Percentiles rank a stretch among this genome's conserved stretches.
Evolutionary conservation across 2,888 invertebrate species (phyloP).

Genomic region (Hirtodrosophila alboralis): DNA sequence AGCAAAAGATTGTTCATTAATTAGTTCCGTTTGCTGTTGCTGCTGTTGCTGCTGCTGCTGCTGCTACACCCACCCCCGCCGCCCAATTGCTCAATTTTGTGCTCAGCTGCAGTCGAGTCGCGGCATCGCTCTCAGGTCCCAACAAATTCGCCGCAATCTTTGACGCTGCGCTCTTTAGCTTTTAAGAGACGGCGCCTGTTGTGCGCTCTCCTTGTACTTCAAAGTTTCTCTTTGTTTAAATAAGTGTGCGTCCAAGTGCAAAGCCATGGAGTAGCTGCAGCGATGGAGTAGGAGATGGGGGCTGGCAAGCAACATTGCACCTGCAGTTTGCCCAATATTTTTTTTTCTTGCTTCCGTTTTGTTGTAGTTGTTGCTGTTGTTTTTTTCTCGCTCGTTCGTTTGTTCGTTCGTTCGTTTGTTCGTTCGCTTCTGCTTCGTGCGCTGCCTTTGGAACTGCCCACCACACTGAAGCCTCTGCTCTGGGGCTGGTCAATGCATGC

Average conservation of each 20-base stretch:
- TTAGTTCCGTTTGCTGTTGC: constrained; percentile 70
- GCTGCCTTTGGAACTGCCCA: constrained; percentile 56
- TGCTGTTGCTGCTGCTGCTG: constrained; percentile 15
- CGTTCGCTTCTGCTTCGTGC: constrained; percentile 23
- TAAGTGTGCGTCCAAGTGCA: constrained; percentile 3
- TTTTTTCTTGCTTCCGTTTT: constrained; percentile 17
- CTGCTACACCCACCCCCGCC: constrained; percentile 1
- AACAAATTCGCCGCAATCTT: constrained; percentile 72
- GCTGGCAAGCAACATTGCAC: constrained; percentile 51
- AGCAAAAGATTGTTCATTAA: constrained; percentile 74
- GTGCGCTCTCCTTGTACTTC: constrained; percentile 48
- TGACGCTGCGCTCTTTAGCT: constrained; percentile 46
- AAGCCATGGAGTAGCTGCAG: constrained; percentile 15
- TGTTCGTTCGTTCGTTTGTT: constrained; percentile 54
- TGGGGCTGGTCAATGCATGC: constrained; percentile 36
- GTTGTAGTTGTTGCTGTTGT: constrained; percentile 29
- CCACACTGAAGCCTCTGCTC: constrained; percentile 44
- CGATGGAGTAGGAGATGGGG: background rate
- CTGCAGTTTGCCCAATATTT: constrained; percentile 57
- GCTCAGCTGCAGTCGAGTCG: constrained; percentile 23
- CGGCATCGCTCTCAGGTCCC: constrained; percentile 31
- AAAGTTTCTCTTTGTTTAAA: constrained; percentile 31
- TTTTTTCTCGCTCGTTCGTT: constrained; percentile 51
- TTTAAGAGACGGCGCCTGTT: constrained; percentile 46
- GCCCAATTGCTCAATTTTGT: constrained; percentile 30